Conservation (phyloP, 2,888 invertebrate species). For the Phrixothrix hirtus region DNA sequence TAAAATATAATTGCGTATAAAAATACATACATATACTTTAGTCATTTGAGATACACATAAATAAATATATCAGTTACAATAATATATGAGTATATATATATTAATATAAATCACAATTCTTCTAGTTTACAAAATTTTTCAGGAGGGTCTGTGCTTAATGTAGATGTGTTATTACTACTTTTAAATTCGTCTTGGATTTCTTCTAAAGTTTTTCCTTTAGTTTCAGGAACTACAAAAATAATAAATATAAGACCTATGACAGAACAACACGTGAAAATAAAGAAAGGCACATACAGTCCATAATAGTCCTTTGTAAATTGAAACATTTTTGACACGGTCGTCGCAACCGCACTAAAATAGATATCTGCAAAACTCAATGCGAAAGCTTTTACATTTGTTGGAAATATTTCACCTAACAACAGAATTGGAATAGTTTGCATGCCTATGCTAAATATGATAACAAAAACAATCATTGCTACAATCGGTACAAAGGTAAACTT, state of each 20-base stretch:
- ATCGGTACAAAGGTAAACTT: conserved; percentile 54
- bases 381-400: conserved; percentile 59
- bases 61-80: too few relatives aligned
- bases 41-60: too few relatives aligned
- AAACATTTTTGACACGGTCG: conserved; percentile 55
- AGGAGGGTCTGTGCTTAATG: too few relatives aligned
- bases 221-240: conserved; percentile 64
- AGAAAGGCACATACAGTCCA: conserved; percentile 68
- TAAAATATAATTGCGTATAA: too few relatives aligned
- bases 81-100: too few relatives aligned
- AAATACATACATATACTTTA: too few relatives aligned
- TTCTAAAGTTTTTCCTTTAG: too few relatives aligned
- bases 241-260: conserved; percentile 66
- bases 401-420: conserved; percentile 58
- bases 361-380: conserved; percentile 59
- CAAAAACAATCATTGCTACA: conserved; percentile 53
- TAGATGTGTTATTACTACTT: too few relatives aligned
- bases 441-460: conserved; percentile 56
- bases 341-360: conserved; percentile 55
- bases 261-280: conserved; percentile 67
- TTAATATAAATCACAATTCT: too few relatives aligned
- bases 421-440: conserved; percentile 58
- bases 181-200: too few relatives aligned
- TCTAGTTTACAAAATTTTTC: too few relatives aligned
- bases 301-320: conserved; percentile 60